Base-by-base conservation (phyloP, 2,797 vertebrate species). In the Schizothorax lantsangensis region DNA sequence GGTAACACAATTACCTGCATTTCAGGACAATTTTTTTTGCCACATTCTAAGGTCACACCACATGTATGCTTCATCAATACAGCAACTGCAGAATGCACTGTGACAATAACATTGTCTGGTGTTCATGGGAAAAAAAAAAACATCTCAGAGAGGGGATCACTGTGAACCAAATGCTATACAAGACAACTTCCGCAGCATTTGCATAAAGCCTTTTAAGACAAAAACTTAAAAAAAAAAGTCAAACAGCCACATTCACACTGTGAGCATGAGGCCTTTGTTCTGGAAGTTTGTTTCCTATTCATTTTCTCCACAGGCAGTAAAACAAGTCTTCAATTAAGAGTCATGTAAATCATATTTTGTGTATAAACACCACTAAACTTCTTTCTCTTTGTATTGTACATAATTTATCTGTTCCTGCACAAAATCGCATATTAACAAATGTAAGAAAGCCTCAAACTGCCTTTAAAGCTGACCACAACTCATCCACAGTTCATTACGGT, bases 281-380 rank as follows among this genome's bases (percentile, higher is more conserved):
- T 45, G 23, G n/a, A 73, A 47, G n/a, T 47, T 17, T 47, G n/a
- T 9, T 73, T 26, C n/a, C 7, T 8, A 30, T 30, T 47, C n/a
- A 9, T 74, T 74, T 74, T 47, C n/a, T 47, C 72, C 14, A 74
- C 9, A 26, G n/a, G 40, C 43, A 47, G n/a, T 74, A 74, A 74
- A 49, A 49, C 4, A 49, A 74, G 30, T 19, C 7, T 49, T 49
- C 8, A 17, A 49, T 49, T 19, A 49, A 19, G 43, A 30, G 14
- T 47, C 14, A 73, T 26, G n/a, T 64, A 64, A 64, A 64, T 30
- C n/a, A 26, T 26, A 62, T 30, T 5, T 11, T 30, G n/a, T 26
- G n/a, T 2, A 64, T 30, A 64, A 68, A 68, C 66, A 10, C 7
- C 14, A 19, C 72, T 30, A 47, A 12, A 47, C 43, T 5, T 47